phyloP scores from a whole-genome alignment of 2,797 vertebrate species.

The Oryzias sinensis region DNA sequence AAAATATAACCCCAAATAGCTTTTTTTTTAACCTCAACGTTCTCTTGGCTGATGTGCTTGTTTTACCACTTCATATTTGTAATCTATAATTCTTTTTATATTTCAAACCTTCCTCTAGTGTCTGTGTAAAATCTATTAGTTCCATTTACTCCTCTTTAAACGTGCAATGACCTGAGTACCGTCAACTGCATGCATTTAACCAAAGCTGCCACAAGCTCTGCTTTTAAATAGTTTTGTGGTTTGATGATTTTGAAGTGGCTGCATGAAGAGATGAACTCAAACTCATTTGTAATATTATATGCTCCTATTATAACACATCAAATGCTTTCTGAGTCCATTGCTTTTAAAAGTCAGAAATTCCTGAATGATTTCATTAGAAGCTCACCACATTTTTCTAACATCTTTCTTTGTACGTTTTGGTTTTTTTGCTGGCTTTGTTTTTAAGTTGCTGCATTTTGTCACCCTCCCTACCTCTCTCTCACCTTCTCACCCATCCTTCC shows the following conservation, averaged over 20 bases:
- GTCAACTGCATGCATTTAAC: slow-evolving; percentile 41
- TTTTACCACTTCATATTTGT: slow-evolving; percentile 11
- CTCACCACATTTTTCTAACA: slow-evolving; percentile 76
- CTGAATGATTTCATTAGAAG: slow-evolving; percentile 41
- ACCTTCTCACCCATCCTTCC: slow-evolving; percentile 83
- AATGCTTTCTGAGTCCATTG: slow-evolving; percentile 25
- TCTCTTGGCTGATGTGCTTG: slow-evolving; percentile 32
- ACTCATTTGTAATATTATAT: slow-evolving; percentile 7
- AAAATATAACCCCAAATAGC: slow-evolving; percentile 2
- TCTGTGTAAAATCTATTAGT: slow-evolving; percentile 49
- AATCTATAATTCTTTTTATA: slow-evolving; percentile 20
- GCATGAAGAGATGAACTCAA: slow-evolving; percentile 49
- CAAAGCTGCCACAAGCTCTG: slow-evolving; percentile 35
- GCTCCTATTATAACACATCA: slow-evolving; percentile 18
- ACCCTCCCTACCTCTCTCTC: slow-evolving; percentile 78
- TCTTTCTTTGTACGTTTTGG: slow-evolving; percentile 83
- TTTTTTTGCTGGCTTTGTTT: slow-evolving; percentile 88
- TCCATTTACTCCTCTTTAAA: slow-evolving; percentile 27
- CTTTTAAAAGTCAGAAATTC: slow-evolving; percentile 33
- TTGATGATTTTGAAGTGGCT: slow-evolving; percentile 17
- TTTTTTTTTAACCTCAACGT: slow-evolving; percentile 24
- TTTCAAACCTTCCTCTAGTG: slow-evolving; percentile 19
- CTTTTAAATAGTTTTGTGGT: background rate
- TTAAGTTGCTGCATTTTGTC: slow-evolving; percentile 86
- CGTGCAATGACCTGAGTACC: slow-evolving; percentile 27